A percentile compares a stretch with the other conserved stretches of the same genome.
Evolutionary conservation across 2,113 vertebrate species (phyloP).

Genomic region (Mesoclemmys tuberculata): DNA sequence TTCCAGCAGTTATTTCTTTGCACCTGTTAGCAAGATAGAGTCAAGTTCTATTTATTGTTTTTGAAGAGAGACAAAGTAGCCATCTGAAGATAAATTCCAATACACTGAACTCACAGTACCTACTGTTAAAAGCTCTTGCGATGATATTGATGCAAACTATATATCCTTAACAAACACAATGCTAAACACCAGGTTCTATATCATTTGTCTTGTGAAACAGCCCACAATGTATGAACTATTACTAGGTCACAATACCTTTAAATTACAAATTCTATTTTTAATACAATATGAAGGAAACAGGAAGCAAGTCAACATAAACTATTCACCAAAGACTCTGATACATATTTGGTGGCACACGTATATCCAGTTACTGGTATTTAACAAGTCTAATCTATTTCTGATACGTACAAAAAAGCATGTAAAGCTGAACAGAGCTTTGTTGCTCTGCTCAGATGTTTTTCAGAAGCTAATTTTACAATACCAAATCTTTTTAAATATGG

Average conservation of each 20-base stretch:
- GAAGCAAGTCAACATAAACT: not conserved
- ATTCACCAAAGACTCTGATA: not conserved
- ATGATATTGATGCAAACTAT: not conserved
- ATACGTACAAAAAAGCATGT: not conserved
- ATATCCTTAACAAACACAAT: not conserved
- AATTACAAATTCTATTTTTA: not conserved
- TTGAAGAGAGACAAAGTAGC: not conserved
- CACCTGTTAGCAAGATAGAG: not conserved
- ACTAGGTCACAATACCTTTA: not conserved
- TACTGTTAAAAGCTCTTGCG: not conserved
- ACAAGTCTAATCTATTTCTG: not conserved
- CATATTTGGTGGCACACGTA: not conserved
- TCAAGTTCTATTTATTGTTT: not conserved
- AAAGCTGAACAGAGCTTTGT: not conserved
- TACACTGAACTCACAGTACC: not conserved
- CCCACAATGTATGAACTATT: not conserved
- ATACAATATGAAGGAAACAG: not conserved
- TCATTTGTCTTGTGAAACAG: fast-evolving
- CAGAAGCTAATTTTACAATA: not conserved
- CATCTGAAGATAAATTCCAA: not conserved
- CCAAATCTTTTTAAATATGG: not conserved
- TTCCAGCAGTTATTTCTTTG: fast-evolving
- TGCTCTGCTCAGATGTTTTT: not conserved
- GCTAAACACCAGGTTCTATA: not conserved
- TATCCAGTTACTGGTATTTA: not conserved